Evolutionary conservation across 1,140 invertebrate genomes (phyloP), one percentile per base, ranked within the genome.

Genomic region (Vollenhovia emeryi): DNA sequence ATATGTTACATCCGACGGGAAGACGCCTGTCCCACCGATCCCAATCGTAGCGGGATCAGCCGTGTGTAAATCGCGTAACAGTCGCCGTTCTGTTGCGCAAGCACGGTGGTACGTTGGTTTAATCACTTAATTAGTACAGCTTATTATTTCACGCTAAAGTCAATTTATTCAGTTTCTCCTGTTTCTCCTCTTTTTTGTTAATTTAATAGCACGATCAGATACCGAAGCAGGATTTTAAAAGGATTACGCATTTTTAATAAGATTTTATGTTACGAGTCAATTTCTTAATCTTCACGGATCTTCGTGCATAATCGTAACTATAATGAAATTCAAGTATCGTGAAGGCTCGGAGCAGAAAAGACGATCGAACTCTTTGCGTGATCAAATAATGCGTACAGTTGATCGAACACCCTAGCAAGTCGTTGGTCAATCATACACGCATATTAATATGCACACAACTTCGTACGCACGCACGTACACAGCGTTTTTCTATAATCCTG

Each of bases 1-100:
- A 82, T 59, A 71, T 71, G 50, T 55, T 55, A 36, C 33, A 27
- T 33, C 24, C 50, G 62, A 15, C 60, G 52, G 33, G 15, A n/a
- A 27, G 13, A 30, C 24, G 45, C 8, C 2, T 33, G 6, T n/a
- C n/a, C 7, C 27, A 30, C 6, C 33, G 24, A 73, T 27, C 21
- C 21, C 36, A 60, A 27, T 55, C 15, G n/a, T 50, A 13, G 13
- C 24, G 21, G 7, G n/a, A 21, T 13, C 36, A 27, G 13, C 18
- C 21, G 2, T 2, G 18, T 43, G n/a, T 50, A 45, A 50, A 18
- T 59, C 11, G 6, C 13, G 27, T 13, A 13, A 1, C 9, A 64
- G 9, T n/a, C 13, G 13, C 11, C 7, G 5, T 62, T 78, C 18
- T 21, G 4, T 48, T 18, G 59, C 11, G n/a, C 33, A 7, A n/a